These are phyloP conservation scores for Callyntrura sp. DNA, from an alignment of 2,888 invertebrate species.

Conservation along the genomic window DNA sequence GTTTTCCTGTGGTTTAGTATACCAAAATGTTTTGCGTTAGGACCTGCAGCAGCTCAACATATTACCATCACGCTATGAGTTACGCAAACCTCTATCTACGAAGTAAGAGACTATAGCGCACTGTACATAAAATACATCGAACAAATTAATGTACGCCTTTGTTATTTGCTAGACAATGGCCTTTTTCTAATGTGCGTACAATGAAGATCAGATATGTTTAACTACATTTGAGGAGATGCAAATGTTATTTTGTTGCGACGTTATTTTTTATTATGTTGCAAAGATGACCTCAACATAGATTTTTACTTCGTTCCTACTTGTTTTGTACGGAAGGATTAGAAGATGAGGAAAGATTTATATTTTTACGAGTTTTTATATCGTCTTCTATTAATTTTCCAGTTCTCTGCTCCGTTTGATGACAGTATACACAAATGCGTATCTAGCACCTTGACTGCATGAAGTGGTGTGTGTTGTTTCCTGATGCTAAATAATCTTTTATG, in stretches of 20 bases:
- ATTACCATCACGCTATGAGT: too few species aligned
- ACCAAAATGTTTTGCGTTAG: background rate
- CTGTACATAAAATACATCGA: too few species aligned
- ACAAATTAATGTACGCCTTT: too few species aligned
- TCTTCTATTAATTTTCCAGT: slow-evolving; percentile 62
- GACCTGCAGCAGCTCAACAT: too few species aligned
- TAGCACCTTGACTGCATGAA: background rate
- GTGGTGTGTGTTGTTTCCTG: slow-evolving; percentile 19
- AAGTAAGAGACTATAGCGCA: too few species aligned
- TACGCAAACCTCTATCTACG: too few species aligned
- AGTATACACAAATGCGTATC: background rate
- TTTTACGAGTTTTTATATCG: slow-evolving; percentile 57
- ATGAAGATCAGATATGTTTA: too few species aligned
- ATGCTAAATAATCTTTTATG: slow-evolving; percentile 36
- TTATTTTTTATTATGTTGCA: background rate
- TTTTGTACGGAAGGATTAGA: background rate
- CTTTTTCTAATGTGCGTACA: too few species aligned
- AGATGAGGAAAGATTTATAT: background rate
- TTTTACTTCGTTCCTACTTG: slow-evolving; percentile 35
- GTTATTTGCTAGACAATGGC: too few species aligned
- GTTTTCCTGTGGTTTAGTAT: background rate
- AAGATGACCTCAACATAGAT: slow-evolving; percentile 67
- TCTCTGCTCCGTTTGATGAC: slow-evolving; percentile 57
- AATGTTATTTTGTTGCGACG: background rate
- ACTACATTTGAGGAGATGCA: background rate